phyloP scores from a whole-genome alignment of 2,113 vertebrate genomes.

The Malurus melanocephalus region DNA sequence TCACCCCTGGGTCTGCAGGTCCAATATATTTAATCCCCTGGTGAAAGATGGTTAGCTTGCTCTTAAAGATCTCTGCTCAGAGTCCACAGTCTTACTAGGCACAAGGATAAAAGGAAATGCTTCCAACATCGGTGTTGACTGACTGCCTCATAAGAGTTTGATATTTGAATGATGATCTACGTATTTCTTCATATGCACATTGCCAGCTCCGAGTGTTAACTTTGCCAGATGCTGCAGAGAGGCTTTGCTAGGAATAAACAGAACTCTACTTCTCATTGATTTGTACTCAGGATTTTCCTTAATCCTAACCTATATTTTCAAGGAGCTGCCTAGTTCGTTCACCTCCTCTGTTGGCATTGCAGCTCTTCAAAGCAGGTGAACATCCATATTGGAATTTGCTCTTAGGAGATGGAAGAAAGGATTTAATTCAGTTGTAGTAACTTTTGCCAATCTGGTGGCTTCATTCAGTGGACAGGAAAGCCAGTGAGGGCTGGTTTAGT shows the following conservation, averaged over 20 bases:
- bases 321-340: background rate
- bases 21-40: background rate
- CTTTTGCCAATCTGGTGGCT: background rate
- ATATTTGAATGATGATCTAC: background rate
- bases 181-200: background rate
- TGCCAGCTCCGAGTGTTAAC: background rate
- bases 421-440: background rate
- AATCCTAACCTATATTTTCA: background rate
- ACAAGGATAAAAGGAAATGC: background rate
- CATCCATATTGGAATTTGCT: background rate
- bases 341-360: background rate
- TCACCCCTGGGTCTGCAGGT: background rate
- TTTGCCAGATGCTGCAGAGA: background rate
- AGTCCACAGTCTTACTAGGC: background rate
- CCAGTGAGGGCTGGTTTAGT: background rate
- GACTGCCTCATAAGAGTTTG: background rate
- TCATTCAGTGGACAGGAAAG: background rate
- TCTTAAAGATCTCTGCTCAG: background rate
- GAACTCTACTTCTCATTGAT: background rate
- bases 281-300: background rate
- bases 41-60: background rate
- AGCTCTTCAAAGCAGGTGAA: background rate
- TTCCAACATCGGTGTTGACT: background rate
- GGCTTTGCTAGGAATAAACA: background rate
- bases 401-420: background rate